Evolutionary conservation across 2,113 vertebrate genomes (phyloP), one percentile per base, ranked within the genome.

Genomic region (Cochlearius cochlearius): DNA sequence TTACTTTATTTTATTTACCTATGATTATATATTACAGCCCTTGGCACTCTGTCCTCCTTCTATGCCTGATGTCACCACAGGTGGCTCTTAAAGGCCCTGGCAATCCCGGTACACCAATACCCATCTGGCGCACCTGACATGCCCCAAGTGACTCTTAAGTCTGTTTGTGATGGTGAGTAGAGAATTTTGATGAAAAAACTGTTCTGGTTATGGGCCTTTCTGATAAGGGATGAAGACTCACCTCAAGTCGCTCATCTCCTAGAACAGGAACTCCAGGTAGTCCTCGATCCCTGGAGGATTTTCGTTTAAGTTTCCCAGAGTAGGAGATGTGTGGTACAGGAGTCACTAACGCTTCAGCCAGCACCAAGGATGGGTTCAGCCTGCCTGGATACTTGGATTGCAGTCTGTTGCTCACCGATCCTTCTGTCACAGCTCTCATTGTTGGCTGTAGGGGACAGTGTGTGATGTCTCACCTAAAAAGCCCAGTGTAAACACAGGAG

Each of bases 91-190:
- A 64, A 86, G 59, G n/a, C 80, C 30, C 29, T 68, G 77, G 49
- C n/a, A 86, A 41, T 69, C n/a, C n/a, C 55, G 43, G 17, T 47
- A 20, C 20, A 20, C n/a, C 18, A 15, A 2, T 55, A 25, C 36
- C 1, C 4, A 15, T 26, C 62, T 75, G 43, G 43, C 25, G 10
- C 34, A 67, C 15, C 64, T 75, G 69, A 52, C 0, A 0, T 21
- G 14, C 47, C 53, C 4, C 32, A n/a, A 18, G 41, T 32, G 30
- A 47, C 19, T 43, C 32, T 29, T 30, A n/a, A 27, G 10, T 45
- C 30, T 32, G 27, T 47, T 19, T n/a, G n/a, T 34, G 43, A 41
- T 21, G 38, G 50, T 43, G 71, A 38, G 13, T 16, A 16, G 62
- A 93, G 53, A 27, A 68, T 30, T 41, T 43, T 58, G 53, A 15